Conservation (phyloP, 2,888 invertebrate species). For the Trypoxylon attenuatum region DNA sequence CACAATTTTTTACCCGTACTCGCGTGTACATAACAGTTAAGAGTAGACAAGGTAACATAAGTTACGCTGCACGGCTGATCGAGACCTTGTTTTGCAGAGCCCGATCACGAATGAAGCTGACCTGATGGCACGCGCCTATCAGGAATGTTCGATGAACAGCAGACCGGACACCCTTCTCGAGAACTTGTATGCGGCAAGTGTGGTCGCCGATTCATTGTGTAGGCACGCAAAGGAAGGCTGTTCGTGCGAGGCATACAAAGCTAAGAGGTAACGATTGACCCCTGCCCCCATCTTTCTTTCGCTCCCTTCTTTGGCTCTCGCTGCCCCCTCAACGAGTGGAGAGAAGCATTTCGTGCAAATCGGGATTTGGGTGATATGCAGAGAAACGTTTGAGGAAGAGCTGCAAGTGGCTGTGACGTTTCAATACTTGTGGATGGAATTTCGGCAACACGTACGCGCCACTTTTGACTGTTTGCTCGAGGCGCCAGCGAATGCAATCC, state of each 20-base stretch:
- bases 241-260: constrained; percentile 64
- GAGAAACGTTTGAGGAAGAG: constrained; percentile 66
- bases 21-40: too few relatives aligned
- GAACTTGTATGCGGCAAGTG: constrained; percentile 6
- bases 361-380: too few relatives aligned
- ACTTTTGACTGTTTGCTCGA: constrained; percentile 72
- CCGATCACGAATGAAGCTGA: neutral
- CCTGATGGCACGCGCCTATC: constrained; percentile 5
- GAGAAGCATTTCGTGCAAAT: neutral
- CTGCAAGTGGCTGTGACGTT: constrained; percentile 73
- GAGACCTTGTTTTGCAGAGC: too few relatives aligned
- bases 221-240: constrained; percentile 55
- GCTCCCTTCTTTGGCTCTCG: too few relatives aligned
- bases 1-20: too few relatives aligned
- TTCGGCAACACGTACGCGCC: constrained; percentile 74
- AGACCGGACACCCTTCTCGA: constrained; percentile 10
- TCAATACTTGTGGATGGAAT: constrained; percentile 75
- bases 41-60: too few relatives aligned
- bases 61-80: too few relatives aligned
- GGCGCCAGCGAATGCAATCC: too few relatives aligned
- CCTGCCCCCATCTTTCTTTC: neutral
- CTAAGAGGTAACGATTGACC: constrained; percentile 58
- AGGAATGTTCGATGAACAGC: neutral
- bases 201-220: constrained; percentile 20
- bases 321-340: too few relatives aligned